Conservation (phyloP, 2,888 invertebrate genomes). For the Rhynchonema sp. region DNA sequence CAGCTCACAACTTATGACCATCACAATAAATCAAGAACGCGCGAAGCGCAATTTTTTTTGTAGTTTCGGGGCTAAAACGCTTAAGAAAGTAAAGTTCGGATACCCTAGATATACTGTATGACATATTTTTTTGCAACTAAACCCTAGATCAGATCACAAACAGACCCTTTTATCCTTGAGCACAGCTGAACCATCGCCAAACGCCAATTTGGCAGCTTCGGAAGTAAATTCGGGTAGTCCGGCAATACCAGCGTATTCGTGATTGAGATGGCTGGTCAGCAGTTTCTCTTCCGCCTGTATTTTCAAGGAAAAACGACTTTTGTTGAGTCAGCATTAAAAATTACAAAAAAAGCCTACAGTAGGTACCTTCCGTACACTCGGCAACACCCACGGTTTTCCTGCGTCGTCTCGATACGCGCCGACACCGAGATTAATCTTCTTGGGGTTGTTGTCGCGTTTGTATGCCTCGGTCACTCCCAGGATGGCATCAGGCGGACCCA, state of each 20-base stretch:
- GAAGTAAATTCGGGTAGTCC: constrained; percentile 66
- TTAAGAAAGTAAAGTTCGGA: too few relatives aligned
- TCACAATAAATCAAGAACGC: too few relatives aligned
- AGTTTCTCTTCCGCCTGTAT: constrained; percentile 62
- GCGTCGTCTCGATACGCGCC: constrained; percentile 85
- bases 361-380: constrained; percentile 46
- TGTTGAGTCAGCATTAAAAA: neutral
- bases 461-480: constrained; percentile 90
- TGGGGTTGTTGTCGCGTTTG: constrained; percentile 66
- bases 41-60: too few relatives aligned
- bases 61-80: neutral
- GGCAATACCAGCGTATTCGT: constrained; percentile 82
- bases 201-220: constrained; percentile 62
- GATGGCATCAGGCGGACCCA: constrained; percentile 96
- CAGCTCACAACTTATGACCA: too few relatives aligned
- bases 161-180: constrained; percentile 53
- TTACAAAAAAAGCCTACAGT: neutral
- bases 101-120: too few relatives aligned
- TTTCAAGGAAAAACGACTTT: neutral
- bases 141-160: too few relatives aligned
- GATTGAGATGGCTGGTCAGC: constrained; percentile 49
- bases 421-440: constrained; percentile 68
- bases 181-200: constrained; percentile 54
- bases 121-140: too few relatives aligned
- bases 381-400: constrained; percentile 83